Evolutionary conservation across 2,113 vertebrate species (phyloP), one percentile per base, ranked within the genome.

Genomic region (Daubentonia madagascariensis): DNA sequence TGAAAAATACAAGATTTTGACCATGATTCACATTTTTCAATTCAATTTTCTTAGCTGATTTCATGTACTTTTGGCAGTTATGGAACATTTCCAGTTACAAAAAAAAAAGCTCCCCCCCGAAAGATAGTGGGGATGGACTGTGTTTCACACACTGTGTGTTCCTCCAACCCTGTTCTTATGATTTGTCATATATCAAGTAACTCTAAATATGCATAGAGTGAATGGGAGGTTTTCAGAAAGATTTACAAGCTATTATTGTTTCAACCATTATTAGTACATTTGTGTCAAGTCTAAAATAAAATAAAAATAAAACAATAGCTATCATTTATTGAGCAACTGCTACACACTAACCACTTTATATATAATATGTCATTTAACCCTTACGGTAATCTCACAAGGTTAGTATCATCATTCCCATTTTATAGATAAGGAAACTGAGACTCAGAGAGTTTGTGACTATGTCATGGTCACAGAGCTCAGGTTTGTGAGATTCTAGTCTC

Each of bases 251-350:
- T 87, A 9, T 79, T 79, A 83, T 67, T 88, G 45, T 94, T 17
- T 57, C 35, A 89, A 25, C 59, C 37, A 59, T 85, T 87, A 57
- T 50, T 54, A 80, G 9, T 75, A 65, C 28, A 86, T 68, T 94
- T 90, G 11, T 70, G 20, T 65, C 63, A 65, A 90, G 68, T 94
- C 65, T 76, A 97, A 90, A 68, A 76, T 89, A 89, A 93, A 91
- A 81, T 54, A 70, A 89, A 93, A 85, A 81, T 54, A 70, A 93
- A 97, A 45, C 14, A 81, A 7, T n/a, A 84, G 43, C 32, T 23
- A 90, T 20, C 40, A 61, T 89, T 59, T 93, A 83, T 22, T 79
- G 16, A 92, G 48, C 75, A 91, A 79, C 12, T 88, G 50, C 54
- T 86, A 20, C 4, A 45, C 32, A 63, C 25, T 85, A 73, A 68